These are phyloP conservation scores for Ganaspis sp. DNA, from an alignment of 1,140 invertebrate species.

Conservation along the genomic window DNA sequence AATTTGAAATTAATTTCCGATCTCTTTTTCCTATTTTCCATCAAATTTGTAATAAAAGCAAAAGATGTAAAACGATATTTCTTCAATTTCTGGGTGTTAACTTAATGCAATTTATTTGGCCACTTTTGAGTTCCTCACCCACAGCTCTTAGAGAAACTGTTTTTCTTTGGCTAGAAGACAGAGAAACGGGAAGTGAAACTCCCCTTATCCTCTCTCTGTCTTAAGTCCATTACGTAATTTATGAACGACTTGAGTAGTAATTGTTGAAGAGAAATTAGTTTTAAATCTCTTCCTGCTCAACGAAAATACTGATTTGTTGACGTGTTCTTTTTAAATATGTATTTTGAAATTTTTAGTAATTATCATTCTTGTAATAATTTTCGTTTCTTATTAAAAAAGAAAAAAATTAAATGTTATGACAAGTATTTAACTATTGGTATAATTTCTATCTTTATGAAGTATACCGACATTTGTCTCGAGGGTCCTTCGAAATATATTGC, in stretches of 20 bases:
- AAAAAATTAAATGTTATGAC: too few relatives aligned
- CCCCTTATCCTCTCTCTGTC: background rate
- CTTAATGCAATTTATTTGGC: background rate
- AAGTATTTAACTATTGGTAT: too few relatives aligned
- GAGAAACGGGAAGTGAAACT: constrained; percentile 20
- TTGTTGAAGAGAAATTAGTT: constrained; percentile 18
- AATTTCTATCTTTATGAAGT: too few relatives aligned
- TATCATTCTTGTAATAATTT: too few relatives aligned
- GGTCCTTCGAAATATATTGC: too few relatives aligned
- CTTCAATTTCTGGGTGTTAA: background rate
- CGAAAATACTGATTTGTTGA: background rate
- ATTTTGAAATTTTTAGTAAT: background rate
- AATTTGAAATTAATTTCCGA: too few relatives aligned
- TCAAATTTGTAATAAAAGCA: too few relatives aligned
- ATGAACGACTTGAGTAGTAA: constrained; percentile 18
- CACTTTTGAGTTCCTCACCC: background rate
- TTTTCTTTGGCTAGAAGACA: constrained; percentile 1
- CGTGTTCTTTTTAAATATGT: background rate
- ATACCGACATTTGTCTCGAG: too few relatives aligned
- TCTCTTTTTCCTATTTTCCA: too few relatives aligned
- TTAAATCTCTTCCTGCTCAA: background rate
- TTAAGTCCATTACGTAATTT: constrained; percentile 32
- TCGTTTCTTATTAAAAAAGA: too few relatives aligned
- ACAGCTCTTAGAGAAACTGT: background rate
- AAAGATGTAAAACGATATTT: too few relatives aligned